phyloP scores from a whole-genome alignment of 2,113 vertebrate species.

The Ictalurus furcatus region DNA sequence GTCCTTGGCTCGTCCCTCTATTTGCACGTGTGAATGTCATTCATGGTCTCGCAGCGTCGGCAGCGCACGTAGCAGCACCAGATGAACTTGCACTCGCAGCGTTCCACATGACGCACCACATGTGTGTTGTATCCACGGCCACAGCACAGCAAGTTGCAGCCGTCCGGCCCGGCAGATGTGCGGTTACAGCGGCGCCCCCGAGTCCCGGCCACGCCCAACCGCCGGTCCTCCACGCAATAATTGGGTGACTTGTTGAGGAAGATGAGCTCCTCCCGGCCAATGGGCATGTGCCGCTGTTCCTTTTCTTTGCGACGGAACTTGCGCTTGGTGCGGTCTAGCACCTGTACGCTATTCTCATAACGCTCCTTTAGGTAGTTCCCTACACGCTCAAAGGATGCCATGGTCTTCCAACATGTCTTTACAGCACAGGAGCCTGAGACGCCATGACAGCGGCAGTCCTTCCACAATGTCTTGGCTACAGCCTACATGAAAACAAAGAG shows the following conservation, averaged over 20 bases:
- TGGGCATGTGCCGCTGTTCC: conserved; percentile 72
- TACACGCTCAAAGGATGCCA: conserved; percentile 88
- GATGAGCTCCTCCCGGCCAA: conserved; percentile 82
- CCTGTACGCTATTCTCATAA: conserved; percentile 88
- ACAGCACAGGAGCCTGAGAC: conserved; percentile 97
- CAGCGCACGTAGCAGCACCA: conserved; percentile 98
- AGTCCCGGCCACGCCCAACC: conserved; percentile 83
- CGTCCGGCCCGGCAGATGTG: conserved; percentile 77
- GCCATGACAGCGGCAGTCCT: conserved; percentile 94
- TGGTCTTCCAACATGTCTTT: conserved; percentile 94
- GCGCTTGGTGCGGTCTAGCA: conserved; percentile 79
- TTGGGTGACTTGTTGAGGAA: conserved; percentile 92
- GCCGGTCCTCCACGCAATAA: conserved; percentile 88
- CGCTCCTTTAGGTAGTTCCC: conserved; percentile 89
- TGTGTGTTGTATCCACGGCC: conserved; percentile 95
- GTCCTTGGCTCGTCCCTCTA: conserved; percentile 53
- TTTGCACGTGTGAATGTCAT: conserved; percentile 94
- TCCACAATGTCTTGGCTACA: conserved; percentile 85
- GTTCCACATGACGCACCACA: conserved; percentile 84
- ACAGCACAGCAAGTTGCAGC: conserved; percentile 94
- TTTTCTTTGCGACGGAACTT: conserved; percentile 84
- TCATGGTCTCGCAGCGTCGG: conserved; percentile 92
- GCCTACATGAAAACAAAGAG: conserved; percentile 71
- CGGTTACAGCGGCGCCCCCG: conserved; percentile 90
- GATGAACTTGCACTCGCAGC: conserved; percentile 94